A percentile compares a stretch with the other conserved stretches of the same genome.
These are phyloP conservation scores for Lutraria rhynchaena DNA, from an alignment of 1,140 invertebrate species.

Conservation along the genomic window DNA sequence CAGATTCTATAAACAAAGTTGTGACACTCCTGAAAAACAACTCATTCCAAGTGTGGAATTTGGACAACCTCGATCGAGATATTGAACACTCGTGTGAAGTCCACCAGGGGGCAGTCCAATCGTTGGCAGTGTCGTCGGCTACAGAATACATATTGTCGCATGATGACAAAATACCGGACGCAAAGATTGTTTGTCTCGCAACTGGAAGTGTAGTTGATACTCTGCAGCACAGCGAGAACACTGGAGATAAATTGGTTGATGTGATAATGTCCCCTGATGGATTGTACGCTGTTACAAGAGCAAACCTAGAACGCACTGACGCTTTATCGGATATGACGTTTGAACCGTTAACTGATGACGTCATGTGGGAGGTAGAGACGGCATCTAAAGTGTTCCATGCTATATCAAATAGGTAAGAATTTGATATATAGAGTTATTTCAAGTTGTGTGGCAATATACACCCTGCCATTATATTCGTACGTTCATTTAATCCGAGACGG, in stretches of 20 bases:
- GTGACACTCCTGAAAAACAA: conserved; percentile 73
- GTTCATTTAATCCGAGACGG: no score
- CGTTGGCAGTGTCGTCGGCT: conserved; percentile 62
- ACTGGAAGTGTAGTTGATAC: conserved; percentile 65
- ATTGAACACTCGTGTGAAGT: conserved; percentile 69
- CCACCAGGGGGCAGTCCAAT: conserved; percentile 64
- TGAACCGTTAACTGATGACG: conserved; percentile 66
- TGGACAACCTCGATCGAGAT: conserved; percentile 75
- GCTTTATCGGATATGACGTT: conserved; percentile 4
- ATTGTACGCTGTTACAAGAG: conserved; percentile 65
- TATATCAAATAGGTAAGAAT: conserved; percentile 61
- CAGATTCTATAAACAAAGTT: conserved; percentile 71
- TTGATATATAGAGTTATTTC: no score
- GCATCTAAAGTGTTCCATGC: conserved; percentile 63
- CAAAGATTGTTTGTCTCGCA: conserved; percentile 68
- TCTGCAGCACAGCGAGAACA: conserved; percentile 67
- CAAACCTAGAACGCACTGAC: conserved; percentile 14
- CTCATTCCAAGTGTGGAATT: conserved; percentile 77
- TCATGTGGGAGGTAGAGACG: conserved; percentile 69
- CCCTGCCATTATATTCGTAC: no score
- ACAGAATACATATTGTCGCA: conserved; percentile 62
- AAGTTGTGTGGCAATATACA: no score
- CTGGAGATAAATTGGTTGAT: conserved; percentile 58
- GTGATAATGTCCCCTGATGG: conserved; percentile 69
- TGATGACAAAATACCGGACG: conserved; percentile 63